Base-by-base conservation (phyloP, 2,797 vertebrate species). In the Mormyrops attenuatus region DNA sequence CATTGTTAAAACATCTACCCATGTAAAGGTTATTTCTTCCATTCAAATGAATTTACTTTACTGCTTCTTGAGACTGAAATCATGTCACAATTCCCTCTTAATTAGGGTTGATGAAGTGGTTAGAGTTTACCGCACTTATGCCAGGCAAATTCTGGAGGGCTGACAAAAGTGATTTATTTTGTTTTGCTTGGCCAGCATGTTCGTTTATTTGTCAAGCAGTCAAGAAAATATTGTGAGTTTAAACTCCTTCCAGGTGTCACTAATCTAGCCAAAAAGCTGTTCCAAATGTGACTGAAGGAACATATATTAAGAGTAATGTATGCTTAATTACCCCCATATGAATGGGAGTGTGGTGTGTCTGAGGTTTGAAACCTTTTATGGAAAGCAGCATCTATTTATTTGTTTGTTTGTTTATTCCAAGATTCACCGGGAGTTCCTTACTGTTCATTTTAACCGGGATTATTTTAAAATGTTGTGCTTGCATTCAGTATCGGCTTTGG, bases 81-180 rank as follows among this genome's bases (percentile, higher is more conserved):
- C 63, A 63, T 57, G 77, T 85, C 49, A 34, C 53, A 47, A 73
- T 85, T 87, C 52, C 63, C 11, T 50, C 49, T 87, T 89, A 85
- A 89, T 89, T 69, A 86, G 41, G 30, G 60, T 87, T 89, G 84
- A 89, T 50, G 26, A 89, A 86, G 89, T 87, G 84, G 57, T 87
- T 87, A 73, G 57, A 85, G 92, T 90, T 73, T 86, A 34, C 57
- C 34, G 92, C 89, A 86, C 90, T 93, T 91, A 92, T 93, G 93
- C 92, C 92, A 93, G 92, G 93, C 93, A 91, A 91, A 93, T 92
- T 92, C 93, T 94, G 93, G 93, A 94, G 91, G 89, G 90, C 90
- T 95, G 94, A 94, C 94, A 95, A 93, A 94, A 92, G 94, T 90
- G 92, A 96, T 95, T 95, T 73, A 94, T 95, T 85, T 94, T 94